phyloP scores from a whole-genome alignment of 1,140 invertebrate species.

The Reticulitermes speratus region DNA sequence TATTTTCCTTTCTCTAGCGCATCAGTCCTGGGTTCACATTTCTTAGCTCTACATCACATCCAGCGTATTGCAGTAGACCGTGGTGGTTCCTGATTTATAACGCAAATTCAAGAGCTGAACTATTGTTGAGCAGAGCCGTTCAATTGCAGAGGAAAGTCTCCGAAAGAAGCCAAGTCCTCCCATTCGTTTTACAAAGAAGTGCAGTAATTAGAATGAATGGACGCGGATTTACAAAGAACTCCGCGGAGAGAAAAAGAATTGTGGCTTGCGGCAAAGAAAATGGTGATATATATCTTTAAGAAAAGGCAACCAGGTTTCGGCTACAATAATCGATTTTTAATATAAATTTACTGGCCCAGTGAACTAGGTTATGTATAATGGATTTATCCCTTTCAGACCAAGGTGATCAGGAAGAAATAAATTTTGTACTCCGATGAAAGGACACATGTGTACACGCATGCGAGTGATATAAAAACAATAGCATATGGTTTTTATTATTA shows the following conservation, averaged over 20 bases:
- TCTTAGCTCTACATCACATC: too few relatives aligned
- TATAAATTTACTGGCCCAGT: neutral
- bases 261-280: neutral
- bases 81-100: neutral
- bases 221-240: neutral
- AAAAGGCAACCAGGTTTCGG: neutral
- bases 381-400: too few relatives aligned
- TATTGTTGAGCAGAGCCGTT: neutral
- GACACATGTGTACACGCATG: too few relatives aligned
- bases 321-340: neutral
- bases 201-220: constrained; percentile 9
- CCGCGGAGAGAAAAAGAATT: neutral
- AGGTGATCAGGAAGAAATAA: too few relatives aligned
- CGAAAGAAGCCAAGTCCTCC: neutral
- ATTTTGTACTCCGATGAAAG: too few relatives aligned
- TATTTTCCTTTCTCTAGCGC: too few relatives aligned
- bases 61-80: too few relatives aligned
- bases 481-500: too few relatives aligned
- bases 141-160: neutral
- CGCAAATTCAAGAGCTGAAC: neutral
- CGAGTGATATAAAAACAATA: too few relatives aligned
- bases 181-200: neutral
- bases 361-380: neutral
- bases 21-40: too few relatives aligned
- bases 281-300: neutral